phyloP scores from a whole-genome alignment of 2,888 invertebrate genomes.

The Euproctis similis region DNA sequence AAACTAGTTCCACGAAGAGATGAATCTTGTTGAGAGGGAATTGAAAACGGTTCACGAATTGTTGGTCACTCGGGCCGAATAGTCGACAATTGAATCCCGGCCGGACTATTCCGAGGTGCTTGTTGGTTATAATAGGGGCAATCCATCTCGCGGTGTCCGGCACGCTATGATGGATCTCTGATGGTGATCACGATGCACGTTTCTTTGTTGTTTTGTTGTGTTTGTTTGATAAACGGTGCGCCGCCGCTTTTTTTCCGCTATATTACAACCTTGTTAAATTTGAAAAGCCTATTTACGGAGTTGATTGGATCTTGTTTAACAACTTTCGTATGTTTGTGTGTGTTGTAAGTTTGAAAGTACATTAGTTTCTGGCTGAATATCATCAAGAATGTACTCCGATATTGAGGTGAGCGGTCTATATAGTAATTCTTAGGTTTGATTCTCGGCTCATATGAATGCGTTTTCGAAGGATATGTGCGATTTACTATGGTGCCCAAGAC shows the following conservation, averaged over 20 bases:
- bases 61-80: slow-evolving; percentile 54
- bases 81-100: slow-evolving; percentile 55
- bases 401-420: no score
- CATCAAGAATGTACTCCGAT: no score
- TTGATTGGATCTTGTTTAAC: slow-evolving; percentile 46
- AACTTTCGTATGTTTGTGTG: no score
- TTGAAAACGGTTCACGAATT: slow-evolving; percentile 38
- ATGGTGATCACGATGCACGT: slow-evolving; percentile 66
- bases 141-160: slow-evolving; percentile 60
- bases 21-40: slow-evolving; percentile 39
- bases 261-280: slow-evolving; percentile 63
- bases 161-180: slow-evolving; percentile 64
- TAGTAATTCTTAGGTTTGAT: no score
- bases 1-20: slow-evolving; percentile 32
- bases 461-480: no score
- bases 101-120: slow-evolving; percentile 47
- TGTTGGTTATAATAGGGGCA: slow-evolving; percentile 62
- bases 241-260: slow-evolving; percentile 48
- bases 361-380: no score
- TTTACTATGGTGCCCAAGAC: no score
- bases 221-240: slow-evolving; percentile 60
- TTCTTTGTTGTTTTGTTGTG: slow-evolving; percentile 64
- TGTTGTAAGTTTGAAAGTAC: no score
- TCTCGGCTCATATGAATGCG: no score
- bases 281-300: slow-evolving; percentile 55